Evolutionary conservation across 2,113 vertebrate species (phyloP).

Genomic region (Vanacampus margaritifer): DNA sequence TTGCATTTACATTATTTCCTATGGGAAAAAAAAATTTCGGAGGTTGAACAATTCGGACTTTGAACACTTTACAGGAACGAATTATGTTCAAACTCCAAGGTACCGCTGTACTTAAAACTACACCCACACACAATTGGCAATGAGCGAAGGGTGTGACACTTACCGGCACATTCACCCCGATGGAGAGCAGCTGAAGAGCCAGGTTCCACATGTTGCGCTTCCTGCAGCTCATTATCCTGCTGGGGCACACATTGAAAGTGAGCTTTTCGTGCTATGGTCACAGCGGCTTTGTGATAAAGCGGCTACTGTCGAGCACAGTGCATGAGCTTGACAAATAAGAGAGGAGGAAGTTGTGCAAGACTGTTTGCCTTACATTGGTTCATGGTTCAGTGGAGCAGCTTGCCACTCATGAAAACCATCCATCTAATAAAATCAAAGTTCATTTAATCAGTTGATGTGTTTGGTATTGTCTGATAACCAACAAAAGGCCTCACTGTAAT

Average conservation of each 20-base stretch:
- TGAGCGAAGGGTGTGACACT: background rate
- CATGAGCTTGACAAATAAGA: too few species aligned
- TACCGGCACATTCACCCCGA: slow-evolving; percentile 41
- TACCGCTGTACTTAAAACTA: too few species aligned
- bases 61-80: too few species aligned
- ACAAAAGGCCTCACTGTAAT: background rate
- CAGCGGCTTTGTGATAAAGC: background rate
- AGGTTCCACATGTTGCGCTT: slow-evolving; percentile 31
- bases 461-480: background rate
- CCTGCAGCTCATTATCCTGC: background rate
- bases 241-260: background rate
- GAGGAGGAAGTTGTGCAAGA: background rate
- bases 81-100: too few species aligned
- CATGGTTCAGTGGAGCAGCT: slow-evolving; percentile 23
- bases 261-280: background rate
- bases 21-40: too few species aligned
- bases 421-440: too few species aligned
- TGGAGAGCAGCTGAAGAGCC: slow-evolving; percentile 21
- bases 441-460: background rate
- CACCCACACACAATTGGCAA: background rate
- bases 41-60: too few species aligned
- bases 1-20: too few species aligned
- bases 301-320: background rate
- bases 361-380: slow-evolving; percentile 29
- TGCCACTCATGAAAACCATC: background rate